Base-by-base conservation (phyloP, 2,888 invertebrate species). In the Tachina grossa region DNA sequence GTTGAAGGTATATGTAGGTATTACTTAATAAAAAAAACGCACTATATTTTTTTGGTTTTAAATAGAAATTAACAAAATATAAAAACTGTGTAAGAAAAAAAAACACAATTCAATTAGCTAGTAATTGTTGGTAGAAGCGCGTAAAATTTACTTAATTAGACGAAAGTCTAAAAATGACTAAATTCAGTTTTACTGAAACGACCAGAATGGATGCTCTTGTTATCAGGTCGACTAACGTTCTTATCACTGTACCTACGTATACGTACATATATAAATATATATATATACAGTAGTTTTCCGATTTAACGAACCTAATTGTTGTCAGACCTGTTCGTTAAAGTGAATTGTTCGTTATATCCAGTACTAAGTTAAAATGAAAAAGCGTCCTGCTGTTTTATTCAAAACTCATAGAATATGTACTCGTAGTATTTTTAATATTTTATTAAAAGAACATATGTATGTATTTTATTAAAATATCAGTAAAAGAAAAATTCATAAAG, bases 151-250 rank as follows among this genome's bases (percentile, higher is more conserved):
- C 77, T 74, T 47, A 49, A 74, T n/a, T 9, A 9, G 31, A 68
- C 45, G 59, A 79, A 49, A 72, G 71, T 59, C 75, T 65, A 45
- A 78, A 69, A 51, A 65, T 19, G 57, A 85, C 85, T 85, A 51
- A 72, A 63, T 65, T 13, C 11, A 55, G 41, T 63, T 57, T 43
- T 55, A 39, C 45, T 49, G n/a, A 55, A 55, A 57, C 53, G 22
- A 79, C 41, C 22, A 16, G 11, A 51, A 22, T 69, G 41, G 39
- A 81, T 75, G 47, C 22, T 53, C 66, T 47, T 53, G 1, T 74
- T 63, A 84, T 82, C 65, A 61, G 16, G 13, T 49, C 39, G 9
- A 43, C 69, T 53, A 59, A 19, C 1, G 11, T 53, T 61, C 82
- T 83, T 85, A 85, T 85, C 83, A 68, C 68, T 14, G 19, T 41